Base-by-base conservation (phyloP, 2,113 vertebrate species). In the Calidris pygmaea region DNA sequence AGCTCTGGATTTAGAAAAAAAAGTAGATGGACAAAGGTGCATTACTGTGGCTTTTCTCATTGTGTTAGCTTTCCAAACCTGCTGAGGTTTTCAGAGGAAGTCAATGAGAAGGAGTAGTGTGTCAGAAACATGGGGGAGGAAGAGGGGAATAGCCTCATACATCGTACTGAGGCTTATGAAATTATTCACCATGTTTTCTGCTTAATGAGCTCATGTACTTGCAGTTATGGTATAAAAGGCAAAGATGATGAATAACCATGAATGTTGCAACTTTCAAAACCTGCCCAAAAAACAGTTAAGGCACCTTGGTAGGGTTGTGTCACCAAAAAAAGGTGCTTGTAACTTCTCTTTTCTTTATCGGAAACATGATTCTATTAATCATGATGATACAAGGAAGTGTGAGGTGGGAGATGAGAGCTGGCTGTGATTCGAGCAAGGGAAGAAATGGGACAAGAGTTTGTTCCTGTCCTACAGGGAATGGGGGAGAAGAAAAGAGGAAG, bases 21-120 rank as follows among this genome's bases (percentile, higher is more conserved):
- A 24, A 14, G 11, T 43, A 50, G 37, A 8, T 68, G n/a, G 32
- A 43, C 6, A 43, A 3, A 15, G 30, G n/a, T 81, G n/a, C 10
- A 8, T 66, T 60, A 26, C 53, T 48, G 0, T 0, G 59, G 17
- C 15, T 90, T 43, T 89, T 43, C 14, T 65, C 6, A 5, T n/a
- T 15, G 22, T 18, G 14, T 32, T 70, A 32, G 10, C 12, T 81
- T 85, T 72, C 60, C 20, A 78, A 30, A 70, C 7, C 6, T 74
- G 24, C n/a, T 3, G 6, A 67, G 37, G 29, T 58, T 67, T 37
- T 35, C n/a, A 27, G 71, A 37, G n/a, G 43, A 87, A 52, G 29
- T 71, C 39, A 50, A 0, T 26, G 17, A 20, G 53, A 39, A 39
- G 12, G 21, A 17, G 12, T 6, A 71, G 34, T 0, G 1, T 10